Percentiles rank a stretch among this genome's conserved stretches.
Conservation (phyloP, 2,888 invertebrate species). For the Temnothorax rugatulus region DNA sequence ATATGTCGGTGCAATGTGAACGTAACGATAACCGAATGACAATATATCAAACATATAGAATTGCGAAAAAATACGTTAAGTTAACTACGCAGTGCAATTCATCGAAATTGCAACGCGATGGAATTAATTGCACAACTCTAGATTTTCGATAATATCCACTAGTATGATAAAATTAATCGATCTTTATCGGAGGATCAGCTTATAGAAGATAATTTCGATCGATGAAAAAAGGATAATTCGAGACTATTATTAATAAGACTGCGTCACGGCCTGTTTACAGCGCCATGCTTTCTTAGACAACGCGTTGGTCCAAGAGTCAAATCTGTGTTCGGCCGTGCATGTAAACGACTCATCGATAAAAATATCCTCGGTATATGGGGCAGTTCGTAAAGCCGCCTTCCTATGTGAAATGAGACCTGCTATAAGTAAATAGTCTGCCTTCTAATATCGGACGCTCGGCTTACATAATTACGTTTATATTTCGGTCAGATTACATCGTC, state of each 20-base stretch:
- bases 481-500: neutral
- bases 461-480: conserved; percentile 24
- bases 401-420: conserved; percentile 47
- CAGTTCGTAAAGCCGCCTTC: conserved; percentile 60
- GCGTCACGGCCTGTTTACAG: conserved; percentile 17
- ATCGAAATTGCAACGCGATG: neutral
- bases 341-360: conserved; percentile 74
- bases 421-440: conserved; percentile 31
- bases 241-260: neutral
- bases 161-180: neutral
- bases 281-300: conserved; percentile 23
- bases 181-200: neutral
- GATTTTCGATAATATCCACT: neutral
- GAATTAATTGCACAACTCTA: neutral
- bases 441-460: conserved; percentile 36
- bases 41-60: neutral
- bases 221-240: neutral
- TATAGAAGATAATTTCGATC: neutral
- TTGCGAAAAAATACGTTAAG: neutral
- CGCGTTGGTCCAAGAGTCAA: conserved; percentile 69
- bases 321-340: conserved; percentile 59
- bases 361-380: conserved; percentile 73
- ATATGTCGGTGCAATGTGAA: neutral
- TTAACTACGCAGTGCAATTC: neutral
- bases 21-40: neutral